Percentiles rank a stretch among this genome's conserved stretches.
Conservation (phyloP, 2,113 vertebrate genomes). For the Crypturellus undulatus region DNA sequence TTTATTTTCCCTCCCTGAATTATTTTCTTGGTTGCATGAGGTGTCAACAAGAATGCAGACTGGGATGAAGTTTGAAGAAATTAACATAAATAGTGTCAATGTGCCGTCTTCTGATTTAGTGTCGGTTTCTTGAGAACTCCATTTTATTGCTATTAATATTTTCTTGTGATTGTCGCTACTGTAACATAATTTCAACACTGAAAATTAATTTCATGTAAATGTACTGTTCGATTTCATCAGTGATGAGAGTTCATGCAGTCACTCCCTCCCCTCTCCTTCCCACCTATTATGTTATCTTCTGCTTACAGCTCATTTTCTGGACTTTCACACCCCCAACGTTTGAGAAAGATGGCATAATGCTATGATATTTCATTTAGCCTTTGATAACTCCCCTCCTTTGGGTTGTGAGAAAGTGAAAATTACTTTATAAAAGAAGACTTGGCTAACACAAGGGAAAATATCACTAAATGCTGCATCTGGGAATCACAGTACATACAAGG, state of each 20-base stretch:
- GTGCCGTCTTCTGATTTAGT: slow-evolving; percentile 61
- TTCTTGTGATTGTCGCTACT: slow-evolving; percentile 44
- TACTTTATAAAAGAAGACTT: not conserved
- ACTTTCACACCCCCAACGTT: slow-evolving; percentile 29
- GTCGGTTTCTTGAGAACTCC: slow-evolving; percentile 53
- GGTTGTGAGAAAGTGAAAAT: slow-evolving; percentile 41
- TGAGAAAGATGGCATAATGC: slow-evolving; percentile 12
- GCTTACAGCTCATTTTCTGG: slow-evolving; percentile 50
- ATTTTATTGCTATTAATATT: slow-evolving; percentile 70
- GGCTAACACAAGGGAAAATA: not conserved
- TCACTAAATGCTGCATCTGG: not conserved
- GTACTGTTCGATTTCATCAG: slow-evolving; percentile 33
- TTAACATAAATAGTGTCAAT: slow-evolving; percentile 65
- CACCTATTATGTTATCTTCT: slow-evolving; percentile 2
- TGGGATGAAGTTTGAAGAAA: slow-evolving; percentile 53
- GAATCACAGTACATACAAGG: not conserved
- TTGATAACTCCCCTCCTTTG: not conserved
- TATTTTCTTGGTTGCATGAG: slow-evolving; percentile 60
- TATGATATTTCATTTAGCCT: slow-evolving; percentile 23
- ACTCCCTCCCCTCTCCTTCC: slow-evolving; percentile 3
- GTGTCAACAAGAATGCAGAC: slow-evolving; percentile 51
- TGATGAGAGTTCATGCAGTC: slow-evolving; percentile 8
- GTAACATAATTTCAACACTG: slow-evolving; percentile 63
- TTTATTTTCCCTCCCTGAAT: slow-evolving; percentile 52
- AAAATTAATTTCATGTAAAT: slow-evolving; percentile 72